Evolutionary conservation across 2,797 vertebrate genomes (phyloP), one percentile per base, ranked within the genome.

Genomic region (Dermochelys coriacea): DNA sequence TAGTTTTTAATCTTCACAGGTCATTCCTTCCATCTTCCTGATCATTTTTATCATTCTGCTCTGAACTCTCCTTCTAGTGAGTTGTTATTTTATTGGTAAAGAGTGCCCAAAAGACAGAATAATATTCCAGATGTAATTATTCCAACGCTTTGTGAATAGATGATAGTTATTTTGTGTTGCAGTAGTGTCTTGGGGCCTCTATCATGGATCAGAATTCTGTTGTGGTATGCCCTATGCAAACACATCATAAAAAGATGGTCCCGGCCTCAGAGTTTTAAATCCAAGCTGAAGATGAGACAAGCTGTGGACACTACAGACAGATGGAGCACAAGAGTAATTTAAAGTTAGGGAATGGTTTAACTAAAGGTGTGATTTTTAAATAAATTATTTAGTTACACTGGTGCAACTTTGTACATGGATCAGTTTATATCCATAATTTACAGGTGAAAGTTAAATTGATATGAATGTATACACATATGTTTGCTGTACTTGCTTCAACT

Each of bases 381-480:
- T 71, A 37, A 74, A 74, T 74, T 5, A 47, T 75, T 45, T 15
- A 29, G 8, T 68, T 68, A 37, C 37, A 68, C 61, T n/a, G 34
- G 8, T 37, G 34, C 61, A 37, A 10, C 34, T 68, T 68, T 68
- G 16, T 37, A 34, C 21, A 15, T 25, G 25, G 47, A 9, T 1
- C 1, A 15, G 77, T 80, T 6, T 52, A 34, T 4, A 0, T 54
- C 25, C 1, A 1, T 0, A n/a, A 84, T 41, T 74, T 55, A 31
- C 82, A 23, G 71, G 78, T 19, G 5, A 2, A n/a, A 5, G 31
- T n/a, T 59, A 25, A 88, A 74, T 82, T 0, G 0, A 25, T 45
- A 15, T 47, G 31, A 47, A 8, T 29, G 71, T 75, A 45, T 75
- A 75, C 10, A 75, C 41, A 27, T 6, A 8, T 27, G 11, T 45